A percentile compares a stretch with the other conserved stretches of the same genome.
phyloP scores from a whole-genome alignment of 2,888 invertebrate species.

The Notocelia uddmanniana region DNA sequence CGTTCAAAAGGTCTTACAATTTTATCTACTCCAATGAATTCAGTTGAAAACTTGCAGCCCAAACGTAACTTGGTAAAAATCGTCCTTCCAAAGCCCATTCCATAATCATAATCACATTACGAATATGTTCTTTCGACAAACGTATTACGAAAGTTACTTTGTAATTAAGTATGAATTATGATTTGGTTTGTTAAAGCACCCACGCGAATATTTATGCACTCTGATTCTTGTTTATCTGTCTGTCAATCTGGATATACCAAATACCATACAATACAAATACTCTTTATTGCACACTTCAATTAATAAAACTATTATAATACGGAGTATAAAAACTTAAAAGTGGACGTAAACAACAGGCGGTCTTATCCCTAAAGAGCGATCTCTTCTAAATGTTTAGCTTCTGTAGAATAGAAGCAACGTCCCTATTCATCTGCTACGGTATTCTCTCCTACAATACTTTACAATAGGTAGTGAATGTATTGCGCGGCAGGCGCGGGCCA shows the following conservation, averaged over 20 bases:
- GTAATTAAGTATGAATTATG: too few species aligned
- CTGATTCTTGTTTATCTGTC: background rate
- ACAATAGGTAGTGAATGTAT: slow-evolving; percentile 51
- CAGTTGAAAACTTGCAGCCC: too few species aligned
- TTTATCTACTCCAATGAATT: too few species aligned
- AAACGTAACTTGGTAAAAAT: background rate
- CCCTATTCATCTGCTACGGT: background rate
- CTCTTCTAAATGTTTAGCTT: too few species aligned
- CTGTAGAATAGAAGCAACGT: too few species aligned
- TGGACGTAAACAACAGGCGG: too few species aligned
- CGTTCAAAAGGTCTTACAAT: too few species aligned
- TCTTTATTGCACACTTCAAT: too few species aligned
- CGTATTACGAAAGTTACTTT: background rate
- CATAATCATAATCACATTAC: slow-evolving; percentile 1
- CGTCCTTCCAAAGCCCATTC: background rate
- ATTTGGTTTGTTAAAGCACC: background rate
- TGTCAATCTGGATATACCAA: background rate
- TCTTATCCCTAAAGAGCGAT: too few species aligned
- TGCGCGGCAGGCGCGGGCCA: slow-evolving; percentile 54
- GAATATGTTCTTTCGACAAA: background rate
- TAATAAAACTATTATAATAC: too few species aligned
- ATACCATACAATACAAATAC: too few species aligned
- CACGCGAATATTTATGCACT: background rate
- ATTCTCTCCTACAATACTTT: slow-evolving; percentile 28
- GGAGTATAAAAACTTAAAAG: too few species aligned